A percentile compares a stretch with the other conserved stretches of the same genome.
Conservation (phyloP, 2,888 invertebrate species). For the Acronicta psi region DNA sequence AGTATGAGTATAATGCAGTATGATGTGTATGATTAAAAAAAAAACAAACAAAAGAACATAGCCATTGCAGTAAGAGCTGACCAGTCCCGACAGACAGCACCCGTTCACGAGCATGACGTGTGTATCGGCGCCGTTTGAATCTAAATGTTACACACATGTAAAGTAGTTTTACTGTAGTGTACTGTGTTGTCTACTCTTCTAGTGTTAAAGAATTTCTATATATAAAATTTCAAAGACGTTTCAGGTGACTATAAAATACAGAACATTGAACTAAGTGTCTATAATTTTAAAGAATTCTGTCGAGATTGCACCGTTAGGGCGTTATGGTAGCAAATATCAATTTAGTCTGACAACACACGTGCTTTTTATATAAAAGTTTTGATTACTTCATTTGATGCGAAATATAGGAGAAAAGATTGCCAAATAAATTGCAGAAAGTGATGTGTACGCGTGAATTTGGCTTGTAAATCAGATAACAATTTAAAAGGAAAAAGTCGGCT, state of each 20-base stretch:
- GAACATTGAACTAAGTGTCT: slow-evolving; percentile 41
- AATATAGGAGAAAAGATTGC: slow-evolving; percentile 4
- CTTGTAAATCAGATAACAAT: no score
- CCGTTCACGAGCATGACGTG: no score
- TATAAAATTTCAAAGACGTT: slow-evolving; percentile 42
- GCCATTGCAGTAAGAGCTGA: no score
- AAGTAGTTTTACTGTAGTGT: slow-evolving; percentile 11
- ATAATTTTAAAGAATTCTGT: slow-evolving; percentile 30
- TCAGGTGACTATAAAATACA: slow-evolving; percentile 51
- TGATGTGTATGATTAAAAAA: no score
- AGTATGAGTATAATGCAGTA: no score
- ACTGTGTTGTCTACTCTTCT: no score
- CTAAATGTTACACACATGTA: no score
- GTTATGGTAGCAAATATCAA: slow-evolving; percentile 41
- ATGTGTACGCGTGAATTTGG: no score
- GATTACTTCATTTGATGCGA: slow-evolving; percentile 16
- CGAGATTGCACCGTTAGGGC: slow-evolving; percentile 33
- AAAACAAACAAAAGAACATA: no score
- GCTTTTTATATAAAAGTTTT: slow-evolving; percentile 30
- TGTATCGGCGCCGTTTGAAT: no score
- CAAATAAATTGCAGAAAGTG: background rate
- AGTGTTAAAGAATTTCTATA: slow-evolving; percentile 3
- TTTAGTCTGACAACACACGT: slow-evolving; percentile 25
- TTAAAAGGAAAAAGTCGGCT: no score
- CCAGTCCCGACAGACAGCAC: no score